These are phyloP conservation scores for Stegostoma tigrinum DNA, from an alignment of 2,113 vertebrate species.

Conservation along the genomic window DNA sequence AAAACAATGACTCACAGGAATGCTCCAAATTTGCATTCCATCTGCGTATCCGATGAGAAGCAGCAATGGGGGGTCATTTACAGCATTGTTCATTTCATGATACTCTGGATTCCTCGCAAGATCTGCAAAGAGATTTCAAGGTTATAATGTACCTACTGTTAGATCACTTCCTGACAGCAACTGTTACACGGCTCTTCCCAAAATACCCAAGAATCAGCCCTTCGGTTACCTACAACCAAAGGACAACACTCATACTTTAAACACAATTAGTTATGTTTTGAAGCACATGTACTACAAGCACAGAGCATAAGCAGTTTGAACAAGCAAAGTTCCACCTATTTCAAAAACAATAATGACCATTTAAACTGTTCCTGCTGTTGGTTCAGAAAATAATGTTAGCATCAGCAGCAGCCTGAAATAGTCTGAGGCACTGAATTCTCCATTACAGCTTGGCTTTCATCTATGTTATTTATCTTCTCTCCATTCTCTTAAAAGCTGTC, in stretches of 20 bases:
- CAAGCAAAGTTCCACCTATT: not conserved
- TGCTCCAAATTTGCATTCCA: constrained; percentile 93
- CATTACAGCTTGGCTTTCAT: not conserved
- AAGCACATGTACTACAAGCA: not conserved
- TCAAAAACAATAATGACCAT: not conserved
- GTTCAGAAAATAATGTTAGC: not conserved
- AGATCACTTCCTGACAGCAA: not conserved
- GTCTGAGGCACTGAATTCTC: not conserved
- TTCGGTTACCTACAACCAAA: not conserved
- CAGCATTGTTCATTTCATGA: constrained; percentile 79
- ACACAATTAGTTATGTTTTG: not conserved
- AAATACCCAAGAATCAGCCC: not conserved
- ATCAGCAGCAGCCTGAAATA: not conserved
- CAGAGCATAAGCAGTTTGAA: not conserved
- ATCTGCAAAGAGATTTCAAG: constrained; percentile 56
- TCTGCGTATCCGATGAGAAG: constrained; percentile 89
- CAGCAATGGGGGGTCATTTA: constrained; percentile 80
- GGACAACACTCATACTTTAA: not conserved
- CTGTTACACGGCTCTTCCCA: not conserved
- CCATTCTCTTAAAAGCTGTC: not conserved
- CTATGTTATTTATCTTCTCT: not conserved
- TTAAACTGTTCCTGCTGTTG: not conserved
- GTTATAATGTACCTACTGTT: not conserved
- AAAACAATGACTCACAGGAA: constrained; percentile 73
- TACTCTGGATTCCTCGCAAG: constrained; percentile 81